Evolutionary conservation across 2,113 vertebrate species (phyloP), one percentile per base, ranked within the genome.

Genomic region (Alectura lathami): DNA sequence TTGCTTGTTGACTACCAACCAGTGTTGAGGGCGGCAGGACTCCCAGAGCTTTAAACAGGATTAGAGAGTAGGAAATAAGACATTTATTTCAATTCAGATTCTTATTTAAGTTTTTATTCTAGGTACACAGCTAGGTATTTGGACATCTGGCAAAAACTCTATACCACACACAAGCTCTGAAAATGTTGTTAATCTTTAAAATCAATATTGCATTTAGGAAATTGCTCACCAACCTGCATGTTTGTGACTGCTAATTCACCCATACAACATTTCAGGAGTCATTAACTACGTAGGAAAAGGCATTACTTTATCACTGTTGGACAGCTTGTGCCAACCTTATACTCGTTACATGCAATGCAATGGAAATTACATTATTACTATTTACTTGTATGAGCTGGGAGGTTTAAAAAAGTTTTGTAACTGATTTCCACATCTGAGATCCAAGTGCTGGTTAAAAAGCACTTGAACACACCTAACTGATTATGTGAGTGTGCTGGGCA

Each of bases 131-230:
- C 48, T 57, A 94, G 22, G 9, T 89, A 63, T 93, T 91, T 95
- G 89, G 94, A 67, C 90, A 91, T 73, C 93, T 90, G 92, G 93
- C 8, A 17, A 72, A 83, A 93, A 70, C 8, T 32, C 83, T 76
- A 85, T 86, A 85, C 86, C 8, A 1, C 48, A 45, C 67, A 50
- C 60, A 73, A 67, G 87, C 76, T 92, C 60, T 88, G 85, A 91
- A 97, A 96, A 74, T 93, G 89, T 80, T 94, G 91, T 93, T 97
- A 95, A 96, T 97, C 96, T 96, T 95, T 95, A 95, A 86, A 96
- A 97, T 96, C 94, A 96, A 84, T 96, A 94, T 72, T 84, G 82
- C 82, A 90, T 94, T 86, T 88, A 86, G 76, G 68, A 94, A 83
- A 73, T 79, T 90, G 86, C 80, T 93, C 86, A 93, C 80, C 89